Conservation (phyloP, 1,140 invertebrate species). For the Drosophila micromelanica region DNA sequence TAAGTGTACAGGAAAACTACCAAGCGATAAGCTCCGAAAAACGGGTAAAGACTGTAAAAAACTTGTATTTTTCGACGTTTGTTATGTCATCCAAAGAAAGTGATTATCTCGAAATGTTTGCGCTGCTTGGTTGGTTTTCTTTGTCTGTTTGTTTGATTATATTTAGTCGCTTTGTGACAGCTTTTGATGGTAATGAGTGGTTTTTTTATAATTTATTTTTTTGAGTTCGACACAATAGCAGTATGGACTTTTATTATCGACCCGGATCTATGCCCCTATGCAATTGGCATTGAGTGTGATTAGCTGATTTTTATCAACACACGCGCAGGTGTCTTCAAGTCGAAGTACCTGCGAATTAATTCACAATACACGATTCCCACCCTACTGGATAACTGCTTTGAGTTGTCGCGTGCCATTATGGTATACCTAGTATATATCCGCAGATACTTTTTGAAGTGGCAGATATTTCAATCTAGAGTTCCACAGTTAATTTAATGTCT, state of each 20-base stretch:
- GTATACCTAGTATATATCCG: slow-evolving; percentile 87
- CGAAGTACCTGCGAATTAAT: slow-evolving; percentile 88
- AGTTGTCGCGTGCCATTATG: slow-evolving; percentile 89
- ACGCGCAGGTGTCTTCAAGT: slow-evolving; percentile 87
- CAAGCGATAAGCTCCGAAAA: background rate
- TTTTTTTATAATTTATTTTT: slow-evolving; percentile 3
- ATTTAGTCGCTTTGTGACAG: slow-evolving; percentile 24
- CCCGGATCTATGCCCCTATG: slow-evolving; percentile 88
- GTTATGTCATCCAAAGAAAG: slow-evolving; percentile 56
- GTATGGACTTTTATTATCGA: slow-evolving; percentile 87
- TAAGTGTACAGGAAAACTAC: background rate
- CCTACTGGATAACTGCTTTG: slow-evolving; percentile 88
- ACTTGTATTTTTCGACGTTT: slow-evolving; percentile 15
- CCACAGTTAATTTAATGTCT: background rate
- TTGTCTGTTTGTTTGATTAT: slow-evolving; percentile 7
- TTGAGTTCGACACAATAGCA: slow-evolving; percentile 2
- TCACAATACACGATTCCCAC: slow-evolving; percentile 88
- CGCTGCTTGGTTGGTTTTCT: slow-evolving; percentile 10
- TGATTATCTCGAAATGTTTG: slow-evolving; percentile 35
- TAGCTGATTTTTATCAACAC: slow-evolving; percentile 85
- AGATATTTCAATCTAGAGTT: slow-evolving; percentile 86
- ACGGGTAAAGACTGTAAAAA: slow-evolving; percentile 27
- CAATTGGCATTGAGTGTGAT: slow-evolving; percentile 85
- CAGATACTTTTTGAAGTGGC: slow-evolving; percentile 89
- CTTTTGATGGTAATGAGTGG: slow-evolving; percentile 25